Evolutionary conservation across 1,140 invertebrate species (phyloP).

Genomic region (Drosophila rufa): DNA sequence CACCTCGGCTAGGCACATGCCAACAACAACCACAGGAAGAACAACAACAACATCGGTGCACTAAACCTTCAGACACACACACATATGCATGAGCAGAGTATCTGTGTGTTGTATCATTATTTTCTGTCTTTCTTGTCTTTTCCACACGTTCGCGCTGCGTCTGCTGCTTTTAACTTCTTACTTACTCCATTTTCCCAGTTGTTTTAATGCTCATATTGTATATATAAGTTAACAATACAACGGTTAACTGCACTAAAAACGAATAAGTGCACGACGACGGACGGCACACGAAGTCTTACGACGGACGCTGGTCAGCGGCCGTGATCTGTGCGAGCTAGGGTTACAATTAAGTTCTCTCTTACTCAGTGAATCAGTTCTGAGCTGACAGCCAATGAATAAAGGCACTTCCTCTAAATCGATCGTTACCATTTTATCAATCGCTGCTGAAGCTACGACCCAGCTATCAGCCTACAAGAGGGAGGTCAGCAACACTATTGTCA

Average conservation of each 20-base stretch:
- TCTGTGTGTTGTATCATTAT: constrained; percentile 42
- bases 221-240: neutral
- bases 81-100: constrained; percentile 6
- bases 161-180: constrained; percentile 22
- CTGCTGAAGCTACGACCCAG: neutral
- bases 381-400: neutral
- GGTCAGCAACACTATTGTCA: neutral
- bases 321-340: constrained; percentile 6
- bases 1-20: constrained; percentile 40
- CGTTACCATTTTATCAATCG: neutral
- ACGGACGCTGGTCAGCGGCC: constrained; percentile 1
- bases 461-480: neutral
- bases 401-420: neutral
- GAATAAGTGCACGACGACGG: neutral
- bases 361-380: neutral
- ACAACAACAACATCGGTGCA: constrained; percentile 50
- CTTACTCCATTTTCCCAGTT: constrained; percentile 18
- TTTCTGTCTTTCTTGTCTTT: constrained; percentile 24
- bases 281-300: constrained; percentile 1
- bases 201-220: neutral
- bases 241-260: no score
- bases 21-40: constrained; percentile 43
- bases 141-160: constrained; percentile 43
- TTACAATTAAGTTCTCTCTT: neutral
- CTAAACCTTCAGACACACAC: constrained; percentile 67